These are phyloP conservation scores for Brenthis ino DNA, from an alignment of 2,888 invertebrate genomes.

Conservation along the genomic window DNA sequence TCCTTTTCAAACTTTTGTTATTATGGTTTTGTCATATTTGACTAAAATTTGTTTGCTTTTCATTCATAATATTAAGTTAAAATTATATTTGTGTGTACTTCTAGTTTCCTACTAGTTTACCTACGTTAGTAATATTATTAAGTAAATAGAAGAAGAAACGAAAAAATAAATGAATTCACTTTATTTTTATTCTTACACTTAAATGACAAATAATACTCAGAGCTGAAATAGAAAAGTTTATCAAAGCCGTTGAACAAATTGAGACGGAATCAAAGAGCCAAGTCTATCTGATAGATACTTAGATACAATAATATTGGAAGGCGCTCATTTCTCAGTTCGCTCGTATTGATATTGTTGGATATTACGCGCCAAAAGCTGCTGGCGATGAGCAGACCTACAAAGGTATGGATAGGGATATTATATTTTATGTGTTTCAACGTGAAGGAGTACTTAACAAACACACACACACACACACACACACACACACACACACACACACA, in stretches of 20 bases:
- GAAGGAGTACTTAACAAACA: too few relatives aligned
- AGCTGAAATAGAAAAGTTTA: conserved; percentile 5
- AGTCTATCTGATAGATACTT: conserved; percentile 48
- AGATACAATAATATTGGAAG: conserved; percentile 51
- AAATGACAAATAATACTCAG: conserved; percentile 8
- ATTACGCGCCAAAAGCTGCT: conserved; percentile 79
- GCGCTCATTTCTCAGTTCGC: conserved; percentile 78
- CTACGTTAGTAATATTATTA: too few relatives aligned
- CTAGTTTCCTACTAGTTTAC: too few relatives aligned
- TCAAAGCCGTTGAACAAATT: conserved; percentile 24
- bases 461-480: too few relatives aligned
- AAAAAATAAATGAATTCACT: too few relatives aligned
- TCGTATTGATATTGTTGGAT: conserved; percentile 80
- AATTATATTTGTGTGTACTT: too few relatives aligned
- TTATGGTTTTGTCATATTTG: too few relatives aligned
- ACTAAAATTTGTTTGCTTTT: too few relatives aligned
- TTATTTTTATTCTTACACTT: neutral
- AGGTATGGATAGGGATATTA: conserved; percentile 37
- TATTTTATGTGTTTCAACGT: neutral
- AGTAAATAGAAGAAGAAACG: too few relatives aligned
- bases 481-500: too few relatives aligned
- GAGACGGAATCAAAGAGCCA: conserved; percentile 27
- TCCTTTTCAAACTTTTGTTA: too few relatives aligned
- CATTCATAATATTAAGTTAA: too few relatives aligned
- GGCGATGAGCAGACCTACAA: conserved; percentile 45